Evolutionary conservation across 2,113 vertebrate species (phyloP), one percentile per base, ranked within the genome.

Genomic region (Hassar affinis): DNA sequence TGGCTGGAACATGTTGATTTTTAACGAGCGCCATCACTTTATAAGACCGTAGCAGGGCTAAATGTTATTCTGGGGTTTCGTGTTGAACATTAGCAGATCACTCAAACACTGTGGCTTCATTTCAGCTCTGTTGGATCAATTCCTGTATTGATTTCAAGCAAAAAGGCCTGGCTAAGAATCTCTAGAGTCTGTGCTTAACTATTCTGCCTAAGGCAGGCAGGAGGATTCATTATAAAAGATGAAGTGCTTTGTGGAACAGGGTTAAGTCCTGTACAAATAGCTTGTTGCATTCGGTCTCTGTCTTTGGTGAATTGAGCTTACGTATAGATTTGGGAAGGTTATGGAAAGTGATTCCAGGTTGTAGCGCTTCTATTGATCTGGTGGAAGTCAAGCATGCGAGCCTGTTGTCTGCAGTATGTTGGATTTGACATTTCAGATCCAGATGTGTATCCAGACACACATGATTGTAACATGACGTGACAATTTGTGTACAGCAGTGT

Each of bases 101-200:
- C 72, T 76, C 77, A 57, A 78, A 83, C 22, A n/a, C 84, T 45
- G 82, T 62, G 88, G 78, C 80, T 80, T 88, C 85, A 85, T 89
- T 87, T 87, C 84, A 87, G 82, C 79, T 74, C 76, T 62, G 68
- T 84, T 56, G 72, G 81, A 90, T 90, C 89, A 88, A 90, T 89
- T 89, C 87, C 57, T 81, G 52, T 88, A 90, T 90, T 82, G 89
- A 90, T 90, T 88, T 81, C 47, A 59, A 78, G 85, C 81, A 84
- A 86, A 79, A 88, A 74, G 74, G 66, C 64, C 72, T 87, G 79
- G 71, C 79, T 57, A 85, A 86, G 82, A 86, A 77, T 81, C 83
- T 88, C 86, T 79, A 68, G 86, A 85, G 82, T 80, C 85, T 84
- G 82, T 86, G 87, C 86, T 89, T 90, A 89, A 89, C 86, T 83